A percentile compares a stretch with the other conserved stretches of the same genome.
Conservation (phyloP, 1,140 invertebrate genomes). For the Trichonephila clavata region DNA sequence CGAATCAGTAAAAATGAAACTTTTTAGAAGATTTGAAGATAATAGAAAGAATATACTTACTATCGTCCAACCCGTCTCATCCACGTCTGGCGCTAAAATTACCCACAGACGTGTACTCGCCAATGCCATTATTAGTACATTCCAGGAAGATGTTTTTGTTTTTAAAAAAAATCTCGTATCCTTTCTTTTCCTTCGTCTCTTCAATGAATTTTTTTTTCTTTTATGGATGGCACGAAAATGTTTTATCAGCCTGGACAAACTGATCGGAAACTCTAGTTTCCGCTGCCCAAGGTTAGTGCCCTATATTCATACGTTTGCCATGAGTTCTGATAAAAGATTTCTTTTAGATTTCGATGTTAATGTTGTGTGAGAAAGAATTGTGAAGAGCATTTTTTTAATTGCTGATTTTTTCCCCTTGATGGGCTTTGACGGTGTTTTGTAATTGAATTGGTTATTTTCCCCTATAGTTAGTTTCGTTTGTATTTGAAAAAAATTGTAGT, state of each 20-base stretch:
- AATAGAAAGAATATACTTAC: too few relatives aligned
- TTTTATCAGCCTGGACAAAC: constrained; percentile 15
- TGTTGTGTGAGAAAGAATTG: too few relatives aligned
- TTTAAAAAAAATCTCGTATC: background rate
- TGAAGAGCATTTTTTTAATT: too few relatives aligned
- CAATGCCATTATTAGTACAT: constrained; percentile 11
- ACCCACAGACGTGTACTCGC: background rate
- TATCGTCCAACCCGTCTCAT: background rate
- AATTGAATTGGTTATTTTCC: too few relatives aligned
- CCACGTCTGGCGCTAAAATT: background rate
- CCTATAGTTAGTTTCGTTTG: too few relatives aligned
- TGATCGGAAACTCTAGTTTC: constrained; percentile 1
- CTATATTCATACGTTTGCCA: background rate
- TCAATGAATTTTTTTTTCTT: constrained; percentile 16
- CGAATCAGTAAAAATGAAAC: too few relatives aligned
- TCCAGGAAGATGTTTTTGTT: constrained; percentile 7
- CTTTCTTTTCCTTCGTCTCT: background rate
- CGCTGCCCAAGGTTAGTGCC: constrained; percentile 20
- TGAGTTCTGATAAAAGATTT: background rate
- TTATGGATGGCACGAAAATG: background rate
- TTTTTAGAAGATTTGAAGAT: too few relatives aligned
- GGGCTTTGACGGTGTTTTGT: too few relatives aligned
- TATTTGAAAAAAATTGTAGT: too few relatives aligned
- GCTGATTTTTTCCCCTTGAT: too few relatives aligned
- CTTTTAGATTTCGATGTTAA: background rate